These are phyloP conservation scores for Drosophila insularis DNA, from an alignment of 1,140 invertebrate genomes.

Conservation along the genomic window DNA sequence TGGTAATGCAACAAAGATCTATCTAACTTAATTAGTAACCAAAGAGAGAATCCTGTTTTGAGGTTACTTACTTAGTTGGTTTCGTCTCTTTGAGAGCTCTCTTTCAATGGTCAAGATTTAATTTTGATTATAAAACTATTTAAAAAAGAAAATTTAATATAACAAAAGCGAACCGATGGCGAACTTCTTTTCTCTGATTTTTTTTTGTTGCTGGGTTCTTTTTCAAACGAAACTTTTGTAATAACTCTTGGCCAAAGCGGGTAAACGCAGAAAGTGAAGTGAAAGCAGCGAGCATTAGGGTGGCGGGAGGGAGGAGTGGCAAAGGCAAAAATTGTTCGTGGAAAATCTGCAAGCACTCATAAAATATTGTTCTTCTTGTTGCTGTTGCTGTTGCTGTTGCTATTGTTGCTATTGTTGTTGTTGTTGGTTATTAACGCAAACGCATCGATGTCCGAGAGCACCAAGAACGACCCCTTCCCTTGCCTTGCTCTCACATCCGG, in stretches of 20 bases:
- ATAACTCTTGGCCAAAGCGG: conserved; percentile 9
- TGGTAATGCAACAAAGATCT: conserved; percentile 14
- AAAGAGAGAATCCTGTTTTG: conserved; percentile 3
- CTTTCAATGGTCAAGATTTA: not conserved
- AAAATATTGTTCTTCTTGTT: conserved; percentile 27
- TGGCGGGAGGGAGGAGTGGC: not conserved
- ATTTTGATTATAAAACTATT: conserved; percentile 14
- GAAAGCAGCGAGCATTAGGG: not conserved
- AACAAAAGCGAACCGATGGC: not conserved
- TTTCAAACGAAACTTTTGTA: conserved; percentile 18
- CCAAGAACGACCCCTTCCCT: not conserved
- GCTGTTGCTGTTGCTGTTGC: conserved; percentile 35
- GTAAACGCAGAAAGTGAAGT: not conserved
- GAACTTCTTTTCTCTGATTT: not conserved
- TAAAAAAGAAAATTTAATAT: not conserved
- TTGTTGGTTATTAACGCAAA: conserved; percentile 39
- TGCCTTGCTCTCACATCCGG: not conserved
- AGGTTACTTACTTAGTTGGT: not conserved
- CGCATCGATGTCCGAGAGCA: conserved; percentile 15
- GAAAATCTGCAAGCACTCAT: conserved; percentile 25
- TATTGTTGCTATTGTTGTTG: conserved; percentile 23
- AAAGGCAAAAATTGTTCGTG: conserved; percentile 9
- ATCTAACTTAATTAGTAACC: conserved; percentile 17
- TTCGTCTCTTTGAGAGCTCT: not conserved
- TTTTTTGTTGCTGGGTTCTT: not conserved